Base-by-base conservation (phyloP, 2,797 vertebrate species). In the Premnoplex brunnescens region DNA sequence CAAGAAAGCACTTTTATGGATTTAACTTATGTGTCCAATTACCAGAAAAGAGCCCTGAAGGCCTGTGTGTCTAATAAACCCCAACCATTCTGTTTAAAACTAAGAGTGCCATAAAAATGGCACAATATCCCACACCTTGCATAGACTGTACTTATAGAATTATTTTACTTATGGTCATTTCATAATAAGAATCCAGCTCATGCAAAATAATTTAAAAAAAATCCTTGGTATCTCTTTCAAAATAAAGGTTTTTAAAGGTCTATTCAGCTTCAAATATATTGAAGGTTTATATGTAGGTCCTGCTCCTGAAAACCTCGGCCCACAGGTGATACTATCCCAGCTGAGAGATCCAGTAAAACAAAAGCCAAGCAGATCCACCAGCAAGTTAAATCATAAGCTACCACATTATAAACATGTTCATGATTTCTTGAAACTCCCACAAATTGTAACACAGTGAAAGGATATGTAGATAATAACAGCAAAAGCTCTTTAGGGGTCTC, bases 21-120 rank as follows among this genome's bases (percentile, higher is more conserved):
- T 96, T 95, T 93, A 85, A 88, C 48, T 75, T 96, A 74, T 68
- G 26, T 66, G 43, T 82, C 88, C 94, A 88, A 95, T 94, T 95
- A 85, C 39, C 60, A 78, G 79, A 90, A 89, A 94, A 93, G 56
- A 63, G 16, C 84, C 86, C 91, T 62, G 37, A 88, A 95, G 90
- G 55, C 58, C 63, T 55, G 10, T 80, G 44, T 85, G 71, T 85
- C 91, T 94, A 75, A 94, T 92, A 93, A 93, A 88, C 30, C 11
- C 37, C 85, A 94, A 78, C 36, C 51, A 86, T 74, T 93, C 75
- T 69, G 30, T 91, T 95, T 74, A 84, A 85, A 88, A 75, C 23
- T 56, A 32, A 83, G 17, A 85, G 27, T 32, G 62, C 39, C 17
- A 49, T 83, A 89, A 96, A 80, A 91, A 89, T 41, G 36, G 78